Conservation (phyloP, 2,797 vertebrate species). For the Nothura maculosa region DNA sequence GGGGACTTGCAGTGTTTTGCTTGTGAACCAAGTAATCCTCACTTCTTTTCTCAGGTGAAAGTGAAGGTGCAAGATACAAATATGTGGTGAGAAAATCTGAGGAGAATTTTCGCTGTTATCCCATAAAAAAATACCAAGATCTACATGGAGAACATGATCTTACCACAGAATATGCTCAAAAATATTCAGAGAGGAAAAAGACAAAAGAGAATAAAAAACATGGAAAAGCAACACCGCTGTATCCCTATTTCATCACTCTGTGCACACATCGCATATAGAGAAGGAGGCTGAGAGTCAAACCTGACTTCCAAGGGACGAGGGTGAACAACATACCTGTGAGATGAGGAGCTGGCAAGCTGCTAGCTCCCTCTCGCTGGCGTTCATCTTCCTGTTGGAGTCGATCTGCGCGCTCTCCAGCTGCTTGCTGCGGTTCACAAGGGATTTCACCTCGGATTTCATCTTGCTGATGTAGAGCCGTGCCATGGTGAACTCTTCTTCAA, state of each 20-base stretch:
- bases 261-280: fast-evolving
- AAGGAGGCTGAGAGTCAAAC: neutral
- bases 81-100: neutral
- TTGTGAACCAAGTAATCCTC: neutral
- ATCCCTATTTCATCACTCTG: neutral
- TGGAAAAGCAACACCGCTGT: neutral
- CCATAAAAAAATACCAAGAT: neutral
- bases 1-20: neutral
- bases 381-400: constrained; percentile 89
- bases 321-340: constrained; percentile 85
- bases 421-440: constrained; percentile 92
- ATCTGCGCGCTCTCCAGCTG: constrained; percentile 89
- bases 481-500: constrained; percentile 97
- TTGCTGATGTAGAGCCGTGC: constrained; percentile 95
- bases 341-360: constrained; percentile 91
- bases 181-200: neutral
- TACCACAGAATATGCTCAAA: neutral
- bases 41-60: neutral
- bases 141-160: neutral
- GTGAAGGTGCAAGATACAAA: neutral
- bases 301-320: neutral
- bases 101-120: neutral
- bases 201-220: neutral
- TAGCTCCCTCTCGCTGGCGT: constrained; percentile 90
- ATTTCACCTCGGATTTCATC: constrained; percentile 97